Evolutionary conservation across 2,113 vertebrate genomes (phyloP).

Genomic region (Neotragus moschatus): DNA sequence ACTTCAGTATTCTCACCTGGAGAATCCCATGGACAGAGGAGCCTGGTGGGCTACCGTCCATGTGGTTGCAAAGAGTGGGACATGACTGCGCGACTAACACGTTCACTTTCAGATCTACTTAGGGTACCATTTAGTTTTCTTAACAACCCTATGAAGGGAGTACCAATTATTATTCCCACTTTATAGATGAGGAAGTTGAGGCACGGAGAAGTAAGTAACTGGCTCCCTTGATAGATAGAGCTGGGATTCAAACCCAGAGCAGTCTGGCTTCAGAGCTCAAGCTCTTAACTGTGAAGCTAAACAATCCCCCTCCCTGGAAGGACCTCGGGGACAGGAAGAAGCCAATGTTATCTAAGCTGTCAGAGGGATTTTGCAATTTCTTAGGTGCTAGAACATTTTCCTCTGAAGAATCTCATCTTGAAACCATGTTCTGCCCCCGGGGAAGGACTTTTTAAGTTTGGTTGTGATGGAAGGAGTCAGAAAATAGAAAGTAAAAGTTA

Average conservation of each 20-base stretch:
- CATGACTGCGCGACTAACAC: not conserved
- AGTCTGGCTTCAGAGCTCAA: not conserved
- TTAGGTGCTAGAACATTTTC: not conserved
- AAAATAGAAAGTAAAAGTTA: slow-evolving; percentile 44
- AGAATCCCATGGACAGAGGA: not conserved
- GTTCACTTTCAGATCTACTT: not conserved
- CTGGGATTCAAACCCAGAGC: not conserved
- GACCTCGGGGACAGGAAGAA: not conserved
- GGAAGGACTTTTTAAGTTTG: slow-evolving; percentile 35
- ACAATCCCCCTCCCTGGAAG: not conserved
- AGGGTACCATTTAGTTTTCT: not conserved
- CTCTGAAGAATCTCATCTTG: not conserved
- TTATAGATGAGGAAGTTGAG: not conserved
- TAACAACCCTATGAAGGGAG: not conserved
- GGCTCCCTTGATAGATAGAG: not conserved
- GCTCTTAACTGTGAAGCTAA: not conserved
- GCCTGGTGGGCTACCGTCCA: not conserved
- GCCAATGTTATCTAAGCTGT: not conserved
- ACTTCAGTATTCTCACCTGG: not conserved
- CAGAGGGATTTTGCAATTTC: slow-evolving; percentile 3
- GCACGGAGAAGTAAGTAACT: not conserved
- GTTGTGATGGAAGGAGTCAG: slow-evolving; percentile 26
- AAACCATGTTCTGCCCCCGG: not conserved
- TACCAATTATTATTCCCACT: not conserved
- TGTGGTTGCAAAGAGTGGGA: not conserved